Conservation (phyloP, 2,888 invertebrate genomes). For the Axea sp. region DNA sequence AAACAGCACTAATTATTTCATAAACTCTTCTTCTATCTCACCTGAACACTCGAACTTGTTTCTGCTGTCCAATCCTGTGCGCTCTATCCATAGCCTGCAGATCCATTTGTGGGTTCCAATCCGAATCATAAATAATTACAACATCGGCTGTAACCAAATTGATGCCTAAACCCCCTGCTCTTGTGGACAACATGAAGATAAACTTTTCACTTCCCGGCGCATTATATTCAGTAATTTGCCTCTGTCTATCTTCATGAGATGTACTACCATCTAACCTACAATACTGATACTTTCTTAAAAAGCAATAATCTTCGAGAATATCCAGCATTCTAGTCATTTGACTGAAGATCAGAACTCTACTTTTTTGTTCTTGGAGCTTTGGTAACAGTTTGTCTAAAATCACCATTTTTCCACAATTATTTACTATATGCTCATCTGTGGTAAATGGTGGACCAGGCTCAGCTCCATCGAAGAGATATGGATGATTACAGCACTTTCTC, state of each 20-base stretch:
- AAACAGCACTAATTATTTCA: too few relatives aligned
- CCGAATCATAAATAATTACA: constrained; percentile 98
- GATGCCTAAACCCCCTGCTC: constrained; percentile 98
- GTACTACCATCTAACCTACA: constrained; percentile 97
- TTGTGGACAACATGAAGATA: constrained; percentile 98
- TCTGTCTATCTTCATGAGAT: constrained; percentile 96
- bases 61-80: constrained; percentile 98
- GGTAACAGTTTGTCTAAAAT: constrained; percentile 97
- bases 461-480: constrained; percentile 99
- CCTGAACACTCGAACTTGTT: constrained; percentile 86
- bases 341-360: constrained; percentile 95
- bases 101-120: constrained; percentile 99
- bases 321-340: constrained; percentile 99
- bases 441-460: constrained; percentile 99
- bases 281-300: constrained; percentile 90
- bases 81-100: constrained; percentile 98
- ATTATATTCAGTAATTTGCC: constrained; percentile 97
- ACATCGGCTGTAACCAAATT: constrained; percentile 98
- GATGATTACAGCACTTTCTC: constrained; percentile 98
- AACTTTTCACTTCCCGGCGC: constrained; percentile 94
- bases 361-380: constrained; percentile 92
- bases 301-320: constrained; percentile 96
- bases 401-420: constrained; percentile 97
- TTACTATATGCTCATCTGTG: constrained; percentile 96
- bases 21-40: too few relatives aligned